A percentile compares a stretch with the other conserved stretches of the same genome.
phyloP scores from a whole-genome alignment of 1,140 invertebrate genomes.

The Drosophila yakuba region DNA sequence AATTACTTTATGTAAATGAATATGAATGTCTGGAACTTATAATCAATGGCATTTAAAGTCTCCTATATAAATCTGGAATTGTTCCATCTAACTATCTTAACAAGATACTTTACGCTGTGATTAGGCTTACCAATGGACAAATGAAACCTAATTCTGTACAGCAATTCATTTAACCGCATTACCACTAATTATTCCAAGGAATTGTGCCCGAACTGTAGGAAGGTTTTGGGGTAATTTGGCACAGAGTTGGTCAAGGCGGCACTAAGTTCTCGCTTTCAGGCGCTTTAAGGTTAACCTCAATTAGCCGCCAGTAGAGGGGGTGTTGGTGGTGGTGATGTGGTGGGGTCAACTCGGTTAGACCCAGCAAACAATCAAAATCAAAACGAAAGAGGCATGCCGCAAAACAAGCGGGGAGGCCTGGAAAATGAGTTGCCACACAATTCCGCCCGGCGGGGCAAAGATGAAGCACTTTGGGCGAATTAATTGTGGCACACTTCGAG shows the following conservation, averaged over 20 bases:
- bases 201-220: conserved; percentile 4
- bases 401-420: background rate
- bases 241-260: conserved; percentile 31
- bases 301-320: conserved; percentile 19
- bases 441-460: conserved; percentile 11
- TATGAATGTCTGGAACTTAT: background rate
- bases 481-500: conserved; percentile 46
- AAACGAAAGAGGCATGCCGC: conserved; percentile 25
- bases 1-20: background rate
- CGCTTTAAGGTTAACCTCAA: conserved; percentile 57
- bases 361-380: conserved; percentile 50
- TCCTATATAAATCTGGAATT: background rate
- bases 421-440: conserved; percentile 11
- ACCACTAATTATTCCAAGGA: conserved; percentile 49
- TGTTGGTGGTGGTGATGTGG: background rate
- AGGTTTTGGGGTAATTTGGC: background rate
- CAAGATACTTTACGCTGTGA: background rate
- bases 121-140: background rate
- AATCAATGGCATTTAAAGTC: background rate
- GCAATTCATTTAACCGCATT: conserved; percentile 16
- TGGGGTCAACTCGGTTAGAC: background rate
- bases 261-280: conserved; percentile 33
- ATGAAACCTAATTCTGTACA: conserved; percentile 1
- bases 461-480: conserved; percentile 38
- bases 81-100: background rate